phyloP scores from a whole-genome alignment of 2,888 invertebrate genomes.

The Zygaena filipendulae region DNA sequence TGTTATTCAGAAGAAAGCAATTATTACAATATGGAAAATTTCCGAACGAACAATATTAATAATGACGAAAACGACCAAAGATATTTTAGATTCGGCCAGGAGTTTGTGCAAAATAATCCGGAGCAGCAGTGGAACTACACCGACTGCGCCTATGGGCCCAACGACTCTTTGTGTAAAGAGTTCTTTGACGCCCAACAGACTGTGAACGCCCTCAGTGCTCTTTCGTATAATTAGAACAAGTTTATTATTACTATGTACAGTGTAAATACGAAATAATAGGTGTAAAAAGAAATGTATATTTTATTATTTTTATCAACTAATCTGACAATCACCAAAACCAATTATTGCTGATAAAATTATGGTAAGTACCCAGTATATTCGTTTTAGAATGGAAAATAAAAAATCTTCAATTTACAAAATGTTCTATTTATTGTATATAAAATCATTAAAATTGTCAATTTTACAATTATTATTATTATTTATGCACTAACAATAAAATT shows the following conservation, averaged over 20 bases:
- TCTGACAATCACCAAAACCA: too few species aligned
- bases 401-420: too few species aligned
- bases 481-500: slow-evolving; percentile 65
- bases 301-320: too few species aligned
- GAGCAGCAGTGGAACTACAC: slow-evolving; percentile 52
- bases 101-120: slow-evolving; percentile 37
- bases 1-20: slow-evolving; percentile 56
- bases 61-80: slow-evolving; percentile 46
- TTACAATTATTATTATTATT: slow-evolving; percentile 55
- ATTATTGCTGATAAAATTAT: too few species aligned
- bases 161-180: slow-evolving; percentile 41
- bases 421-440: slow-evolving; percentile 69
- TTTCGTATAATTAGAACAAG: slow-evolving; percentile 21
- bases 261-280: too few species aligned
- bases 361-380: too few species aligned
- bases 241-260: slow-evolving; percentile 26
- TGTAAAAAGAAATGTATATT: too few species aligned
- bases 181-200: slow-evolving; percentile 43
- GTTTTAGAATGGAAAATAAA: too few species aligned
- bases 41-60: slow-evolving; percentile 41
- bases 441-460: slow-evolving; percentile 69
- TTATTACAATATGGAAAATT: slow-evolving; percentile 43
- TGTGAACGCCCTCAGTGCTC: slow-evolving; percentile 39
- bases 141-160: slow-evolving; percentile 43
- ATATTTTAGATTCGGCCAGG: slow-evolving; percentile 46